Percentiles rank a stretch among this genome's conserved stretches.
These are phyloP conservation scores for Enteromius trimaculatus DNA, from an alignment of 2,797 vertebrate genomes.

Conservation along the genomic window DNA sequence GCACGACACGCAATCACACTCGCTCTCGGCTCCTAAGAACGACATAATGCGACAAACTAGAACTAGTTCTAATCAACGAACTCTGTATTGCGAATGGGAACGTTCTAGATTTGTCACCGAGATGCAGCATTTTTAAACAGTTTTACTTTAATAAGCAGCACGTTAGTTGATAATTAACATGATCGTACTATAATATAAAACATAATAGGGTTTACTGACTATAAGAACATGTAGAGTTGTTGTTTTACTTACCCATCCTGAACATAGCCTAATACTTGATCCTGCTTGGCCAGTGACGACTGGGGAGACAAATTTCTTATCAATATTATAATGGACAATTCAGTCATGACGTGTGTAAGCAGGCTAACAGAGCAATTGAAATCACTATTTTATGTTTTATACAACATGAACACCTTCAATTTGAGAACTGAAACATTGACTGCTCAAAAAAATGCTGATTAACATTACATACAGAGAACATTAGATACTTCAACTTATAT, in stretches of 20 bases:
- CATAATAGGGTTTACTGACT: background rate
- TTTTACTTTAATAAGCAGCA: background rate
- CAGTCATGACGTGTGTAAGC: background rate
- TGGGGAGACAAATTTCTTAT: background rate
- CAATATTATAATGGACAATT: background rate
- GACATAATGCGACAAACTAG: constrained; percentile 47
- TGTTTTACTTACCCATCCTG: background rate
- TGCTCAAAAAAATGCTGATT: no score
- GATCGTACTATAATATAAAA: background rate
- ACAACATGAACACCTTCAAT: background rate
- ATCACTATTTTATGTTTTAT: no score
- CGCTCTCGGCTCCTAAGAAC: constrained; percentile 33
- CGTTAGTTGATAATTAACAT: background rate
- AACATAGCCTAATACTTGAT: background rate
- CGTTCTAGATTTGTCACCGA: background rate
- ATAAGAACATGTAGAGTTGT: background rate
- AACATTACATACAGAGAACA: background rate
- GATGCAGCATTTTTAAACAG: background rate
- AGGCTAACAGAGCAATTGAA: background rate
- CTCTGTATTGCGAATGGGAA: background rate
- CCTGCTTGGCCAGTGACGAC: background rate
- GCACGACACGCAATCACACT: constrained; percentile 52
- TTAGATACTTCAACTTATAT: background rate
- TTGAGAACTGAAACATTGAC: background rate
- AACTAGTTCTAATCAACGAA: constrained; percentile 14